phyloP scores from a whole-genome alignment of 2,888 invertebrate species.

The Tethea ocularis region DNA sequence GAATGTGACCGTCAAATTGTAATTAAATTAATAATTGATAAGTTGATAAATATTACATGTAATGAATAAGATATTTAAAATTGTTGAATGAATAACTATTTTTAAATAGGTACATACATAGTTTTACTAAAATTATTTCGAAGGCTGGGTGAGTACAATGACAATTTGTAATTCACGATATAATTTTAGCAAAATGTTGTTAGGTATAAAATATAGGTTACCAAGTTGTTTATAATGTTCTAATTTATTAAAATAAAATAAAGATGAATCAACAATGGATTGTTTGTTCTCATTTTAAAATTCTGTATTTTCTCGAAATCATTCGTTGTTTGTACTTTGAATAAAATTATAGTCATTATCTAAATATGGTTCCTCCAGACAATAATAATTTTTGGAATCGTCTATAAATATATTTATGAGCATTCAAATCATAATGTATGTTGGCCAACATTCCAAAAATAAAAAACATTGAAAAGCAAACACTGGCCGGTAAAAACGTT shows the following conservation, averaged over 20 bases:
- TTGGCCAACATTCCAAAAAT: background rate
- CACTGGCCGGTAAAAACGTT: constrained; percentile 18
- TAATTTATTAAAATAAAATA: constrained; percentile 37
- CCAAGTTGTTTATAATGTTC: constrained; percentile 23
- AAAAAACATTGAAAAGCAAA: background rate
- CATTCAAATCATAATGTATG: background rate
- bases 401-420: background rate
- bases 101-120: constrained; percentile 14
- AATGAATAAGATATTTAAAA: background rate
- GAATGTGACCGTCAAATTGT: constrained; percentile 27
- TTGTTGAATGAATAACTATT: constrained; percentile 10
- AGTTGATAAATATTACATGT: background rate
- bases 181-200: constrained; percentile 53
- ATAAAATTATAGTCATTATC: background rate
- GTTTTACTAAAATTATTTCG: constrained; percentile 59
- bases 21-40: constrained; percentile 22
- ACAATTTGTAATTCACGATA: constrained; percentile 54
- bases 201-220: constrained; percentile 19
- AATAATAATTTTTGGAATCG: too few relatives aligned
- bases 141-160: constrained; percentile 72
- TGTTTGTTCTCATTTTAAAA: too few relatives aligned
- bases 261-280: background rate
- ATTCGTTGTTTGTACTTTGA: background rate
- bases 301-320: too few relatives aligned
- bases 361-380: too few relatives aligned